phyloP scores from a whole-genome alignment of 2,888 invertebrate genomes.

The Actias luna region DNA sequence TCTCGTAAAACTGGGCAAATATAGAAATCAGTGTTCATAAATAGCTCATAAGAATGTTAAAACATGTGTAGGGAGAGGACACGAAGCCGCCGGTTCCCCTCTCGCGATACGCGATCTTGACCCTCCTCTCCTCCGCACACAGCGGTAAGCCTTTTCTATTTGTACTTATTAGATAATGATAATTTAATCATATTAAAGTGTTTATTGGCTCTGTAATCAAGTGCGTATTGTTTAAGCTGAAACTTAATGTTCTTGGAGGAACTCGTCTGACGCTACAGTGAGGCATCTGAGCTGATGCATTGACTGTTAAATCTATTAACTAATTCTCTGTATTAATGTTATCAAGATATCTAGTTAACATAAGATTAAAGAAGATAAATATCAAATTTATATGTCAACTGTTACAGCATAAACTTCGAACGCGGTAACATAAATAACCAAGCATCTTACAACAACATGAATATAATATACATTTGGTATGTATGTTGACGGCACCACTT shows the following conservation, averaged over 20 bases:
- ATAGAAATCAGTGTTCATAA: conserved; percentile 55
- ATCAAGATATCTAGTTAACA: too few relatives aligned
- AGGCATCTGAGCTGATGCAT: too few relatives aligned
- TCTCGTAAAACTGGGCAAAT: conserved; percentile 45
- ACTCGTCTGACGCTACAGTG: too few relatives aligned
- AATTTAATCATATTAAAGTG: too few relatives aligned
- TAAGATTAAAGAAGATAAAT: too few relatives aligned
- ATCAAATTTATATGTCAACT: too few relatives aligned
- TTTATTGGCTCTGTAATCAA: not conserved
- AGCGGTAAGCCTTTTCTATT: too few relatives aligned
- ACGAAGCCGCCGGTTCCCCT: conserved; percentile 10
- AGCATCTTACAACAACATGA: not conserved
- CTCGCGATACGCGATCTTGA: conserved; percentile 21
- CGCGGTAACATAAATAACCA: not conserved
- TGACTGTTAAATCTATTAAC: too few relatives aligned
- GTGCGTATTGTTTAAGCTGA: not conserved
- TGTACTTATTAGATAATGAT: too few relatives aligned
- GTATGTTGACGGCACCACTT: not conserved
- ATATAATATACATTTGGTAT: not conserved
- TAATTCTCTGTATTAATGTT: too few relatives aligned
- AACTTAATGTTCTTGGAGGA: too few relatives aligned
- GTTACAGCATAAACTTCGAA: not conserved
- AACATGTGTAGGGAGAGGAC: conserved; percentile 31
- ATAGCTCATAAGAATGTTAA: conserved; percentile 38
- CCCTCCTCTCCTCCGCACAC: not conserved